Evolutionary conservation across 2,888 invertebrate genomes (phyloP), one percentile per base, ranked within the genome.

Genomic region (Caenorhabditis sp.): DNA sequence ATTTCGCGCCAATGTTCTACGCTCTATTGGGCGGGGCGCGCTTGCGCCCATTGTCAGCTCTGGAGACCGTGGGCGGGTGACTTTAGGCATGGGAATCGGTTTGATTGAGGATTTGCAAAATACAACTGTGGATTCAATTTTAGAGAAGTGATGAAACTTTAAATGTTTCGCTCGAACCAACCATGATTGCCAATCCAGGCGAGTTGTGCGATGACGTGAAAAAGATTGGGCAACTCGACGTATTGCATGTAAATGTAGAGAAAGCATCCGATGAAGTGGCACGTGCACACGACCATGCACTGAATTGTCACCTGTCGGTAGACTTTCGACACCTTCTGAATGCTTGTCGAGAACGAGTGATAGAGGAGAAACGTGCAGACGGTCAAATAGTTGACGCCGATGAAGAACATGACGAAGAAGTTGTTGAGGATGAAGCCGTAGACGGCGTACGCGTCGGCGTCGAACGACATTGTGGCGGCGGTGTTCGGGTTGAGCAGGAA

Each of bases 181-280:
- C 74, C 68, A 48, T 75, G 75, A 41, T 75, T 75, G 11, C 75
- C 75, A 39, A 75, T 75, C 75, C 75, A 75, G 8, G 75, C 75
- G 41, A 75, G 41, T 9, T 75, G 59, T 2, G 55, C 46, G 24
- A 75, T 41, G 15, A 75, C 20, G 27, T 53, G 59, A 9, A 75
- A 68, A 0, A 61, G 24, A 27, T 46, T 37, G 7, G 68, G 68
- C 24, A 75, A 37, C 35, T 37, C 46, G 4, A 55, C 32, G 20
- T 68, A 75, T 17, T 75, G 75, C 37, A 56, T 68, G 35, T 68
- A 61, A 27, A 62, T 66, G 46, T 78, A 78, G n/a, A 78, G 26
- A 24, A 68, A 73, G 45, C 78, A 78, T 13, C 78, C 78, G 8
- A 50, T 76, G 52, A 65, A 63, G 22, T 55, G 45, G 22, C 77